Base-by-base conservation (phyloP, 2,113 vertebrate species). In the Hoplias malabaricus region DNA sequence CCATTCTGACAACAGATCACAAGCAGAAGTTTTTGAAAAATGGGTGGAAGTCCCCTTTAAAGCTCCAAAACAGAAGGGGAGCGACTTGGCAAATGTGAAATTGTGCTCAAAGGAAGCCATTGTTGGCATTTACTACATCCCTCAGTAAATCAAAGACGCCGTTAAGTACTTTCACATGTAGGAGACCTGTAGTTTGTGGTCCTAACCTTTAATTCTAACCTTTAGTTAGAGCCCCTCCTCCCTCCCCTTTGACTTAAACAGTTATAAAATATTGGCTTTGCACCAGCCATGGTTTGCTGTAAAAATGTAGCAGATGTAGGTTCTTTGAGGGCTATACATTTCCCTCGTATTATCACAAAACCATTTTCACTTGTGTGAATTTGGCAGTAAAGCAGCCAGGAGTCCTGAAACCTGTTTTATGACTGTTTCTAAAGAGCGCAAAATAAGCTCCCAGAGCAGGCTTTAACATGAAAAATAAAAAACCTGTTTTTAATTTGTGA, bases 341-440 rank as follows among this genome's bases (percentile, higher is more conserved):
- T 70, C 16, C 36, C 57, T 46, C 13, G 38, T 42, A 74, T 78
- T 75, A 74, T 77, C 63, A 34, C 33, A 57, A 73, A 65, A 75
- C 34, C 40, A 25, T 65, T 63, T 54, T 34, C n/a, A 71, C 54
- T 73, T 13, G 38, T 82, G 75, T 78, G 73, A 79, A 66, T 77
- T 68, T 62, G 42, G 53, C 67, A 83, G 74, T 80, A 83, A 83
- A 83, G 70, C 73, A 80, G 73, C 56, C 67, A 43, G 81, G 68
- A 80, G 53, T 68, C 59, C n/a, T 56, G 68, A 59, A 73, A 73
- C 48, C 59, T 79, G 72, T 72, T 82, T 79, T 82, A 82, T 66
- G 53, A 31, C 59, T 31, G 38, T 72, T 70, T 72, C 50, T 72
- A 65, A 42, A 42, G 33, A 34, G 25, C 11, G 23, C 21, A 48